Evolutionary conservation across 1,140 invertebrate genomes (phyloP), one percentile per base, ranked within the genome.

Genomic region (Alviniconcha marisindica): DNA sequence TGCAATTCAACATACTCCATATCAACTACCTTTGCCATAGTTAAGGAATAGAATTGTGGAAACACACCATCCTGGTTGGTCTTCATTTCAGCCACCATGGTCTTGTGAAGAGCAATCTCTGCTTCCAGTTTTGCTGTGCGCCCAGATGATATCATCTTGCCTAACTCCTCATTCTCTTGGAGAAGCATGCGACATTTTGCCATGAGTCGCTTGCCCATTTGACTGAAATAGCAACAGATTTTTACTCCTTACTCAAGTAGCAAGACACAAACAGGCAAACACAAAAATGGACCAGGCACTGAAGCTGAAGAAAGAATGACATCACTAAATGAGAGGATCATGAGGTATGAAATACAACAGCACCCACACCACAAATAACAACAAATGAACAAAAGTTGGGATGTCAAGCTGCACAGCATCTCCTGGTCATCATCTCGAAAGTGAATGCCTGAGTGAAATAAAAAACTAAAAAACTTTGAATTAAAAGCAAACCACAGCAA

Each of bases 111-210:
- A 2, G 98, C 97, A 82, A 99, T 94, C 93, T 99, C 98, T 83
- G 97, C 97, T 94, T 99, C 98, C 42, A 99, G 94, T 93, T 99
- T 99, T 48, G 98, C 98, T 90, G 99, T 96, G 87, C 97, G 94
- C 5, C 98, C 98, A 87, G 97, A 98, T 10, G 97, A 96, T 69
- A 98, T 98, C 95, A 98, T 97, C 92, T 97, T 97, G 31, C 98
- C 98, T 21, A 99, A 94, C 92, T 99, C 98, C 93, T 99, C 98
- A 94, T 99, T 99, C 93, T 99, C 98, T 93, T 99, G 97, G 91
- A 99, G 97, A n/a, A 99, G 94, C 85, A 98, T 94, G 84, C 97
- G 95, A 91, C 98, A 99, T 93, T 99, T 99, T 7, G 98, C 97
- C 98, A 99, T 99, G 82, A 99, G 94, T 85, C 98, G 96, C 94